phyloP scores from a whole-genome alignment of 2,888 invertebrate genomes.

The Shargacucullia verbasci region DNA sequence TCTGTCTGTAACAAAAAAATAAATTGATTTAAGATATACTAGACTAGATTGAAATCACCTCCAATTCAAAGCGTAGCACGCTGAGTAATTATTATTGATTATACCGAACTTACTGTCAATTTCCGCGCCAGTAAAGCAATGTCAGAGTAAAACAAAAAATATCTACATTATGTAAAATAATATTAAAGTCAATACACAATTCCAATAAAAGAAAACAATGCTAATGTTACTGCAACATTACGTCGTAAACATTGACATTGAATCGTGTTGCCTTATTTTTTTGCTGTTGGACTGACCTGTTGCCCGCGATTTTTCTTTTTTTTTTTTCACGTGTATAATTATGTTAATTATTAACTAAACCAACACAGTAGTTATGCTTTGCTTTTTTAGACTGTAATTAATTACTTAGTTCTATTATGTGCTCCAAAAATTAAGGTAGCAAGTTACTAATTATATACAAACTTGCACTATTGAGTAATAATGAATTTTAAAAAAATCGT shows the following conservation, averaged over 20 bases:
- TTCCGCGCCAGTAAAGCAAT: slow-evolving; percentile 36
- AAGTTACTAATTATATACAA: too few relatives aligned
- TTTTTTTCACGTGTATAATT: slow-evolving; percentile 1
- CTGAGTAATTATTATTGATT: slow-evolving; percentile 15
- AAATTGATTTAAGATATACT: not conserved
- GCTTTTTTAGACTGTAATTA: not conserved
- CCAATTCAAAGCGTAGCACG: not conserved
- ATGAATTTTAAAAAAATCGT: not conserved
- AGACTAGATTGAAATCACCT: not conserved
- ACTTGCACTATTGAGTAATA: not conserved
- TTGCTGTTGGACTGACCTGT: slow-evolving; percentile 9
- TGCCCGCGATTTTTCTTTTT: slow-evolving; percentile 19
- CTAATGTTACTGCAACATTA: slow-evolving; percentile 11
- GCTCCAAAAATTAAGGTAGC: not conserved
- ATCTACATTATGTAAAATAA: slow-evolving; percentile 12
- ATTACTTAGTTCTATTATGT: not conserved
- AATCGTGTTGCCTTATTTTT: slow-evolving; percentile 3
- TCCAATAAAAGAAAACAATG: slow-evolving; percentile 10
- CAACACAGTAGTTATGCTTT: slow-evolving; percentile 3
- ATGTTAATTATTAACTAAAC: too few relatives aligned
- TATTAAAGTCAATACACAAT: not conserved
- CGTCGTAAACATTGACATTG: slow-evolving; percentile 40
- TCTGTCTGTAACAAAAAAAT: slow-evolving; percentile 28
- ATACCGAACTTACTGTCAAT: too few relatives aligned
- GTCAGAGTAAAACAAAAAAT: slow-evolving; percentile 2